Evolutionary conservation across 2,797 vertebrate species (phyloP).

Genomic region (Myripristis jacobus): DNA sequence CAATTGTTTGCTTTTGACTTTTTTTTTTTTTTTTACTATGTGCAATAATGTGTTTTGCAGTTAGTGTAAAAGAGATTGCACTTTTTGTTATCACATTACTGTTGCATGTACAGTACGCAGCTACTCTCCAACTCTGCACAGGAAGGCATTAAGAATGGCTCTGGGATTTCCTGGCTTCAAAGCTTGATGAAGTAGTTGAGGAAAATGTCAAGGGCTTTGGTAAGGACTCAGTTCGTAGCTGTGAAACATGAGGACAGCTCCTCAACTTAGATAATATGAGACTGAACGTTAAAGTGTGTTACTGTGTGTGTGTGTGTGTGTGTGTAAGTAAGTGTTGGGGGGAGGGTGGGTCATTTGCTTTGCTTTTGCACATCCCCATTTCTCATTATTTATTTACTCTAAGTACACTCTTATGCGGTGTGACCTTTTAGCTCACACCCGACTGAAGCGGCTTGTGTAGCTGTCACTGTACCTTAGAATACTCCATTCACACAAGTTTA

Average conservation of each 20-base stretch:
- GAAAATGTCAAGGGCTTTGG: conserved; percentile 64
- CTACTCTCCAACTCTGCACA: conserved; percentile 17
- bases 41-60: neutral
- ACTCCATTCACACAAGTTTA: conserved; percentile 34
- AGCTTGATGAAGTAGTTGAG: conserved; percentile 44
- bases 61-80: conserved; percentile 11
- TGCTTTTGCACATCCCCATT: conserved; percentile 58
- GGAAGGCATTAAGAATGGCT: conserved; percentile 16
- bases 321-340: neutral
- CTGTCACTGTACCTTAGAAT: conserved; percentile 27
- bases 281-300: conserved; percentile 51
- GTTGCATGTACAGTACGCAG: conserved; percentile 31
- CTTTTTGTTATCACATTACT: conserved; percentile 27
- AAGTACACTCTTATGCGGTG: conserved; percentile 58
- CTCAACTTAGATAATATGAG: conserved; percentile 48
- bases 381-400: conserved; percentile 78
- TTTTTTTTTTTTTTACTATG: neutral
- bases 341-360: conserved; percentile 52
- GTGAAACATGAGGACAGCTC: conserved; percentile 48
- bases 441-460: conserved; percentile 41
- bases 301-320: conserved; percentile 41
- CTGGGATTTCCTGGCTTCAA: conserved; percentile 38
- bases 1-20: neutral
- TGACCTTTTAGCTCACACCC: conserved; percentile 67
- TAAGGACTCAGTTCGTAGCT: conserved; percentile 42